These are phyloP conservation scores for Dysmachus trigonus DNA, from an alignment of 2,888 invertebrate species.

Conservation along the genomic window DNA sequence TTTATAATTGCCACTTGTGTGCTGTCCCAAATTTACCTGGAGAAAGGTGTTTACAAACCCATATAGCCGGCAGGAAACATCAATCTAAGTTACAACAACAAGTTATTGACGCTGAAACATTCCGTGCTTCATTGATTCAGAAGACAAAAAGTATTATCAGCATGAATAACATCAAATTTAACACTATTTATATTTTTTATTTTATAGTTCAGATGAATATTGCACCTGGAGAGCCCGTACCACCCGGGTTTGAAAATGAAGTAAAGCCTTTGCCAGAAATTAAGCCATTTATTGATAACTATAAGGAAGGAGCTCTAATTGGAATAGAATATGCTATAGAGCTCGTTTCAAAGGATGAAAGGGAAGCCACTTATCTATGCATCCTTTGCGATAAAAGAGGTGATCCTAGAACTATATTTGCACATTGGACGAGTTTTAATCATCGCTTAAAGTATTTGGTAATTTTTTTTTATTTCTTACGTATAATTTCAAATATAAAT, in stretches of 20 bases:
- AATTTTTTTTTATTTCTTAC: conserved; percentile 50
- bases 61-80: conserved; percentile 54
- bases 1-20: conserved; percentile 68
- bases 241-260: conserved; percentile 76
- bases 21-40: conserved; percentile 59
- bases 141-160: conserved; percentile 49
- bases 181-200: not conserved
- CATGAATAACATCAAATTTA: not conserved
- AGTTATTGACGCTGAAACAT: conserved; percentile 49
- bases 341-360: conserved; percentile 72
- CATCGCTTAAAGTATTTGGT: conserved; percentile 78
- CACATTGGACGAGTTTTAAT: conserved; percentile 80
- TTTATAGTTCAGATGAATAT: conserved; percentile 57
- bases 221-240: conserved; percentile 73
- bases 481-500: conserved; percentile 34
- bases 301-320: conserved; percentile 67
- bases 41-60: conserved; percentile 52
- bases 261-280: conserved; percentile 65
- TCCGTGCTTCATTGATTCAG: conserved; percentile 49
- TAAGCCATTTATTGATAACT: conserved; percentile 65
- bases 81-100: conserved; percentile 51
- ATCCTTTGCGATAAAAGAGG: conserved; percentile 82
- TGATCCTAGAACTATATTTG: conserved; percentile 79
- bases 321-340: conserved; percentile 86
- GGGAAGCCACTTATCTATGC: conserved; percentile 80